These are phyloP conservation scores for Istiophorus platypterus DNA, from an alignment of 2,113 vertebrate genomes.

Conservation along the genomic window DNA sequence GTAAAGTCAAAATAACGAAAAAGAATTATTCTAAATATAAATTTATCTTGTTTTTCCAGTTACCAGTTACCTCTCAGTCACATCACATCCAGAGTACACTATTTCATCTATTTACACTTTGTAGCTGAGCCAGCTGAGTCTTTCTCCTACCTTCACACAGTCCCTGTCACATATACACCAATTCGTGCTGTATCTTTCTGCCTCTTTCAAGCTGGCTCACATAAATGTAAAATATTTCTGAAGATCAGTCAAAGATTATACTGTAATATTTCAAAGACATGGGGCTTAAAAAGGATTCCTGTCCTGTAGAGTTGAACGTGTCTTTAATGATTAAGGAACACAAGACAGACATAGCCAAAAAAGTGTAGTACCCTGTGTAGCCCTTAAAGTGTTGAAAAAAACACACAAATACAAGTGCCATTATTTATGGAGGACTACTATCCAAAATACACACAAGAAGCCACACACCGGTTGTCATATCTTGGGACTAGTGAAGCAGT, in stretches of 20 bases:
- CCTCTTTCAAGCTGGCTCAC: constrained; percentile 19
- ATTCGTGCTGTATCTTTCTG: background rate
- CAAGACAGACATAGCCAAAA: background rate
- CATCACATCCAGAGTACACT: background rate
- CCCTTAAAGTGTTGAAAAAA: constrained; percentile 8
- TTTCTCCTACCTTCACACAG: constrained; percentile 5
- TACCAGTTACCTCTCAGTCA: background rate
- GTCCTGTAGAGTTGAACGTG: background rate
- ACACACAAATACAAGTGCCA: constrained; percentile 26
- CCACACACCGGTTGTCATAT: constrained; percentile 39
- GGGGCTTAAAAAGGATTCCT: constrained; percentile 4
- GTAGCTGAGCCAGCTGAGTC: background rate
- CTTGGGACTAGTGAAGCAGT: constrained; percentile 52
- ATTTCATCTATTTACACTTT: constrained; percentile 2
- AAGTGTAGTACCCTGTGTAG: background rate
- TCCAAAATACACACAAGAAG: constrained; percentile 50
- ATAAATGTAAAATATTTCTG: constrained; percentile 23
- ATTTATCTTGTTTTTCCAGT: constrained; percentile 1
- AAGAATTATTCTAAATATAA: background rate
- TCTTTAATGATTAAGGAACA: constrained; percentile 39
- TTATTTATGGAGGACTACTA: constrained; percentile 43
- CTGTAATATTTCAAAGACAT: constrained; percentile 27
- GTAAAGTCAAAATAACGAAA: background rate
- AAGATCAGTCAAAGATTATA: background rate
- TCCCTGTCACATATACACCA: constrained; percentile 1